Base-by-base conservation (phyloP, 2,113 vertebrate genomes). In the Onychostoma macrolepis region DNA sequence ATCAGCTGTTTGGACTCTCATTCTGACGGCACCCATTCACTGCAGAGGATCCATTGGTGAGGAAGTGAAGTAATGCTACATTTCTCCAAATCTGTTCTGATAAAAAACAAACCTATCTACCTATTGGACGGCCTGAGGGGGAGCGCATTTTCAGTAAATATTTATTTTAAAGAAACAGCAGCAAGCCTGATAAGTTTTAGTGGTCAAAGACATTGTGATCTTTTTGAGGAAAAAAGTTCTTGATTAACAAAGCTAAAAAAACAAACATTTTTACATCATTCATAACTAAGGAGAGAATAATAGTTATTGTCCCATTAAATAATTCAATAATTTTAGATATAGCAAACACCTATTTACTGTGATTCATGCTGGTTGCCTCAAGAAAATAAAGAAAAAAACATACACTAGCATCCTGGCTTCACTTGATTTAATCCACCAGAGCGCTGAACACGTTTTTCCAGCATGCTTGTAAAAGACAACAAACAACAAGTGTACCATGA, bases 401-500 rank as follows among this genome's bases (percentile, higher is more conserved):
- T n/a, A 43, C 4, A 26, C 24, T 12, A 41, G 38, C 24, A 56
- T 61, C 10, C 72, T n/a, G 72, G 72, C 38, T 80, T 58, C 11
- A 61, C 4, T 65, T 28, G 30, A 45, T 82, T 48, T 30, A 67
- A 80, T 26, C 79, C 13, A 17, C 21, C 12, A 30, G 11, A 56
- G 17, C 4, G 3, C n/a, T 24, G 26, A 84, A 53, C 43, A 69
- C 6, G 7, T 43, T 72, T 48, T 38, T 83, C 19, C 11, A 83
- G 43, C 41, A 9, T 13, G 43, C 67, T 74, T 26, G 48, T 50
- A 33, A 83, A 58, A 56, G 13, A 72, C 78, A 72, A 83, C 63
- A 84, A 69, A 24, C 10, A 30, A 81, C 53, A 80, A 80, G 50
- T 61, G 53, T 36, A 45, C 33, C 38, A 19, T 65, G 15, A 65